phyloP scores from a whole-genome alignment of 2,888 invertebrate species.

The Neelides folsomi region DNA sequence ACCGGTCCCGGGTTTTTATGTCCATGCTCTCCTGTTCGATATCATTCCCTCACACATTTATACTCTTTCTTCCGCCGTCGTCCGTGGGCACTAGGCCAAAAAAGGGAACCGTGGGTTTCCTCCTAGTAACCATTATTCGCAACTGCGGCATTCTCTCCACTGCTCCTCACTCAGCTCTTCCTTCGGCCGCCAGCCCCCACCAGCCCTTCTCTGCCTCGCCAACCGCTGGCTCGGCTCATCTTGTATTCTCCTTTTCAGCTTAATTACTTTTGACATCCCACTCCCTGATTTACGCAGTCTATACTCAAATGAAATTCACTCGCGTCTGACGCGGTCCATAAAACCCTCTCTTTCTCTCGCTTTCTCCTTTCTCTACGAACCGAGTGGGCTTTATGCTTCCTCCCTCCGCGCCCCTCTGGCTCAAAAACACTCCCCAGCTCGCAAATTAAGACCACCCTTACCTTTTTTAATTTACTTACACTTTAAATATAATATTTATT shows the following conservation, averaged over 20 bases:
- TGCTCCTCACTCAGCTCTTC: no score
- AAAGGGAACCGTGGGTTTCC: slow-evolving; percentile 10
- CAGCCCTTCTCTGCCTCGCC: neutral
- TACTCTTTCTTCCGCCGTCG: neutral
- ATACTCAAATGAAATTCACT: slow-evolving; percentile 13
- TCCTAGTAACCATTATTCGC: slow-evolving; percentile 24
- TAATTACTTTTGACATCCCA: slow-evolving; percentile 31
- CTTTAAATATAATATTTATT: no score
- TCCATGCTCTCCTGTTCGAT: slow-evolving; percentile 2
- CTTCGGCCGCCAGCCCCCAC: no score
- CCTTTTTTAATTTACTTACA: neutral
- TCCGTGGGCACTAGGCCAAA: slow-evolving; percentile 26
- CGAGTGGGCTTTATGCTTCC: neutral
- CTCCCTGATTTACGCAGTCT: slow-evolving; percentile 25
- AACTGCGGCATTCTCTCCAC: slow-evolving; percentile 26
- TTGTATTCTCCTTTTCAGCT: slow-evolving; percentile 29
- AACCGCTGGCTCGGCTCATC: slow-evolving; percentile 22
- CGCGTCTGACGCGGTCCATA: slow-evolving; percentile 8
- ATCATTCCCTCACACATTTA: slow-evolving; percentile 8
- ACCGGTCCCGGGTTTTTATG: slow-evolving; percentile 6
- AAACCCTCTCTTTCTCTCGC: slow-evolving; percentile 5
- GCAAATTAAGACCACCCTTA: slow-evolving; percentile 1
- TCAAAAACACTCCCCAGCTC: neutral
- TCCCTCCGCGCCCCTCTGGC: neutral
- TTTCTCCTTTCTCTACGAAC: neutral